A percentile compares a stretch with the other conserved stretches of the same genome.
Conservation (phyloP, 2,888 invertebrate species). For the Polymixis lichenea region DNA sequence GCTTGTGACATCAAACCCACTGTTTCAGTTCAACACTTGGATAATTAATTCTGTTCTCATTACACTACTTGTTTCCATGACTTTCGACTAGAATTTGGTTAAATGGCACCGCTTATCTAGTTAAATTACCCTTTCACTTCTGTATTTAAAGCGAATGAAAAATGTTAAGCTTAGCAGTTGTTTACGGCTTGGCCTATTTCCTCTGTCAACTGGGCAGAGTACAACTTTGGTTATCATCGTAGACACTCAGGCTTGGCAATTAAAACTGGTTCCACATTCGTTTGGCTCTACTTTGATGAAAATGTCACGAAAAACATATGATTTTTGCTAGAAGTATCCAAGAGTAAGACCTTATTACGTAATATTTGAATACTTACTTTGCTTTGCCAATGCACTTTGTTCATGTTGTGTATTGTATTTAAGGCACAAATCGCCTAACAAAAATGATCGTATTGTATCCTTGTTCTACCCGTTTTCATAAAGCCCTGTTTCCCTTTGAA, state of each 20-base stretch:
- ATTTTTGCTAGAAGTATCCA: constrained; percentile 16
- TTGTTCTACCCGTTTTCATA: constrained; percentile 19
- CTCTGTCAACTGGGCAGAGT: constrained; percentile 37
- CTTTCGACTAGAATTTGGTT: constrained; percentile 33
- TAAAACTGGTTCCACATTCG: constrained; percentile 46
- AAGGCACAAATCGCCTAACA: constrained; percentile 26
- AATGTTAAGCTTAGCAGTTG: constrained; percentile 25
- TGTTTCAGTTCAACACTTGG: constrained; percentile 66
- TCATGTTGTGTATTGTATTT: constrained; percentile 45
- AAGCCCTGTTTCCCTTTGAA: constrained; percentile 25
- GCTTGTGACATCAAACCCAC: constrained; percentile 69
- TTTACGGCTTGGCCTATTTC: constrained; percentile 47
- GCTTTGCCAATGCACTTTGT: constrained; percentile 36
- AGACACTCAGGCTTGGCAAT: constrained; percentile 38
- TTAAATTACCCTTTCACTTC: constrained; percentile 28
- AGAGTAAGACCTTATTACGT: constrained; percentile 15
- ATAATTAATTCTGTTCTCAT: constrained; percentile 59
- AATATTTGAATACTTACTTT: constrained; percentile 31
- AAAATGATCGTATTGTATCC: constrained; percentile 39
- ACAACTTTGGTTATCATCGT: constrained; percentile 42
- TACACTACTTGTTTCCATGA: constrained; percentile 45
- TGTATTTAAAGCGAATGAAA: constrained; percentile 29
- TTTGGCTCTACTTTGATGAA: constrained; percentile 34
- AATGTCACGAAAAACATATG: not conserved
- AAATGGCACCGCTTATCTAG: constrained; percentile 33